Evolutionary conservation across 2,797 vertebrate genomes (phyloP).

Genomic region (Manis pentadactyla): DNA sequence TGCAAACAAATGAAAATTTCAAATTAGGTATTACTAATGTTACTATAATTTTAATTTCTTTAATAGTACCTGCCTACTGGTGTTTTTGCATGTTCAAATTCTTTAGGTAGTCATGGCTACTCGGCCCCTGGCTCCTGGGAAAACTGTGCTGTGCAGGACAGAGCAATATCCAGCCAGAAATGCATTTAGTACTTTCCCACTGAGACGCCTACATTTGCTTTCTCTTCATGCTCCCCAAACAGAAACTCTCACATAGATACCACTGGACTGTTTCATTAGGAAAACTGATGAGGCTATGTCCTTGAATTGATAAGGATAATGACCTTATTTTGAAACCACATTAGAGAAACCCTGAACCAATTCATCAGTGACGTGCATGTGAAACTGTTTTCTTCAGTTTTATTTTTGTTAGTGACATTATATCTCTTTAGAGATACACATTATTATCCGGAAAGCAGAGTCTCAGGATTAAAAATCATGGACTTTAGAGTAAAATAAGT

Average conservation of each 20-base stretch:
- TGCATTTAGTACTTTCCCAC: neutral
- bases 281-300: neutral
- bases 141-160: neutral
- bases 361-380: neutral
- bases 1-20: constrained; percentile 59
- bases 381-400: neutral
- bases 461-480: neutral
- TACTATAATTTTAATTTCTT: constrained; percentile 37
- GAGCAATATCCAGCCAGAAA: constrained; percentile 30
- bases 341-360: neutral
- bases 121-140: neutral
- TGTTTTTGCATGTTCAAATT: neutral
- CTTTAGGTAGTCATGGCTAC: neutral
- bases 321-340: neutral
- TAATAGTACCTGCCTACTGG: neutral
- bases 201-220: neutral
- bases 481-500: neutral
- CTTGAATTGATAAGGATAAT: neutral
- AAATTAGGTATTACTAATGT: neutral
- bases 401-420: neutral
- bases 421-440: neutral
- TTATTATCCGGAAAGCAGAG: neutral
- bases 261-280: neutral
- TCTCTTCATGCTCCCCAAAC: neutral
- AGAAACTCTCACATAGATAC: neutral